phyloP scores from a whole-genome alignment of 2,113 vertebrate genomes.

The Apaloderma vittatum region DNA sequence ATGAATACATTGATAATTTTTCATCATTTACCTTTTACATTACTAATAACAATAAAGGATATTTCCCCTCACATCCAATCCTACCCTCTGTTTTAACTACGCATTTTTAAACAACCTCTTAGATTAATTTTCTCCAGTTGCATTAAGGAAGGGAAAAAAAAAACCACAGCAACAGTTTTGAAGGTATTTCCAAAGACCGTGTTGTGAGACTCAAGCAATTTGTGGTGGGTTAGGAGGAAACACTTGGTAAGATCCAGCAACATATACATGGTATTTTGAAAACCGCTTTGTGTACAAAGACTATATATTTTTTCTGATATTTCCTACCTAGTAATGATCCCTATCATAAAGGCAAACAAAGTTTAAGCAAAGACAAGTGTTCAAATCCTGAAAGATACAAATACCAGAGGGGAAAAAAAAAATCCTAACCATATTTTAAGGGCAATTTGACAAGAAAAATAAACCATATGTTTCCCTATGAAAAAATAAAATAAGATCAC shows the following conservation, averaged over 20 bases:
- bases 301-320: neutral
- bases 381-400: neutral
- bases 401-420: neutral
- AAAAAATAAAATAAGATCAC: neutral
- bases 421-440: neutral
- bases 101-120: neutral
- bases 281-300: neutral
- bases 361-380: neutral
- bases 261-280: neutral
- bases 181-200: neutral
- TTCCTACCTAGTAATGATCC: neutral
- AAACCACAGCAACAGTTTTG: rapidly evolving
- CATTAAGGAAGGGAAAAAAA: neutral
- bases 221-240: neutral
- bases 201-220: neutral
- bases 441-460: constrained; percentile 2
- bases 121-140: neutral
- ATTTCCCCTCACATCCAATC: neutral
- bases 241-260: neutral
- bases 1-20: neutral
- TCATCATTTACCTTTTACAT: neutral
- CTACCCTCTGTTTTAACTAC: neutral
- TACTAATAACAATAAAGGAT: neutral
- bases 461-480: neutral
- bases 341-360: neutral